phyloP scores from a whole-genome alignment of 1,140 invertebrate genomes.

The Belonocnema kinseyi region DNA sequence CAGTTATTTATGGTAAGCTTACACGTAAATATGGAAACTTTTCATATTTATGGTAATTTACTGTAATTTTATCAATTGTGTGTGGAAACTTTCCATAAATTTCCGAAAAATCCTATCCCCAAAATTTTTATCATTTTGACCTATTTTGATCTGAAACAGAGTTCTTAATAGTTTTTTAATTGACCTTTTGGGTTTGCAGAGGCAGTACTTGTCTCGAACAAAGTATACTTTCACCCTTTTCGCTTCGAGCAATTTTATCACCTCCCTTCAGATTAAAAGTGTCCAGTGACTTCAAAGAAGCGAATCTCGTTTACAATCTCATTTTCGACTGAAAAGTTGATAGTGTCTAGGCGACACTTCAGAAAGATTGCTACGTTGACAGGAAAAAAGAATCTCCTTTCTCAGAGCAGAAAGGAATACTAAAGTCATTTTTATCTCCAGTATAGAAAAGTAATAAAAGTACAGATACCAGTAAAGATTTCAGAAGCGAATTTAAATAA shows the following conservation, averaged over 20 bases:
- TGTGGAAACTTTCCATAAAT: no score
- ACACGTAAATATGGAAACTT: no score
- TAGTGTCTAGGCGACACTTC: conserved; percentile 12
- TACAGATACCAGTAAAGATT: background rate
- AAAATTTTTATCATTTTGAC: no score
- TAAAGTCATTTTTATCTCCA: no score
- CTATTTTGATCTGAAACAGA: no score
- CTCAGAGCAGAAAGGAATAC: background rate
- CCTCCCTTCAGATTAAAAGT: conserved; percentile 18
- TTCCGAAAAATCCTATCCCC: no score
- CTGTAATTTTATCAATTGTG: no score
- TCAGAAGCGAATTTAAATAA: background rate
- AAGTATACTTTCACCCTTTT: background rate
- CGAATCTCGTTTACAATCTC: conserved; percentile 28
- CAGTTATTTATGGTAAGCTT: no score
- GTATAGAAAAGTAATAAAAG: no score
- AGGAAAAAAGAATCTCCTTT: background rate
- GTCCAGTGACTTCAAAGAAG: conserved; percentile 16
- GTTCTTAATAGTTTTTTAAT: no score
- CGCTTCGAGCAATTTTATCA: conserved; percentile 24
- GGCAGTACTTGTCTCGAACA: background rate
- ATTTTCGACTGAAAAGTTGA: conserved; percentile 30
- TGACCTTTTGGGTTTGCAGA: no score
- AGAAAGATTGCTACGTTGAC: background rate
- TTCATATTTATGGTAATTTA: no score